Conservation (phyloP, 1,140 invertebrate genomes). For the Drosophila subpulchrella region DNA sequence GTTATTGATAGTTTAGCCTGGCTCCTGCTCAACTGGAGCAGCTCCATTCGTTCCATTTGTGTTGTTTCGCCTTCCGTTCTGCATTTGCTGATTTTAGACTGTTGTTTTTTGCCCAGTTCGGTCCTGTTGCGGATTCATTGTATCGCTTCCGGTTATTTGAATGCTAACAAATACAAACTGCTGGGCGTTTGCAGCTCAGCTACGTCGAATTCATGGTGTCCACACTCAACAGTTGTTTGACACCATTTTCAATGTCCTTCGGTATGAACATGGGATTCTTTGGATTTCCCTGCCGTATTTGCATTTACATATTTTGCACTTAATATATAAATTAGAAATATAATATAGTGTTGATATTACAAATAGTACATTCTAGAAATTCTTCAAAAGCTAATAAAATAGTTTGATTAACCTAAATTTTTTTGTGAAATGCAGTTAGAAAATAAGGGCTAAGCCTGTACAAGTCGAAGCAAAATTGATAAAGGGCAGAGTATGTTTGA, state of each 20-base stretch:
- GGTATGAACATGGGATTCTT: neutral
- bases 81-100: slow-evolving; percentile 33
- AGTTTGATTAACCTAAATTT: too few relatives aligned
- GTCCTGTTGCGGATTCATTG: slow-evolving; percentile 35
- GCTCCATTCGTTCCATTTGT: slow-evolving; percentile 30
- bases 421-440: too few relatives aligned
- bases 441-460: too few relatives aligned
- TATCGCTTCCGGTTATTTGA: slow-evolving; percentile 78
- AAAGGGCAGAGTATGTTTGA: neutral
- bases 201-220: slow-evolving; percentile 11
- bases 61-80: slow-evolving; percentile 37
- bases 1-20: slow-evolving; percentile 77
- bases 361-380: too few relatives aligned
- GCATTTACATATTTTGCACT: too few relatives aligned
- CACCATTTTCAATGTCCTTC: slow-evolving; percentile 47
- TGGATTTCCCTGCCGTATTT: too few relatives aligned
- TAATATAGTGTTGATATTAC: too few relatives aligned
- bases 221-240: slow-evolving; percentile 78
- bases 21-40: slow-evolving; percentile 29
- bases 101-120: slow-evolving; percentile 21
- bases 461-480: too few relatives aligned
- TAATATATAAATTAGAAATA: too few relatives aligned
- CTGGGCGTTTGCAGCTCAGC: slow-evolving; percentile 1
- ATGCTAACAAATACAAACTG: slow-evolving; percentile 80
- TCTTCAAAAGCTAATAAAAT: too few relatives aligned